Base-by-base conservation (phyloP, 1,140 invertebrate genomes). In the Bombus soroeensis region DNA sequence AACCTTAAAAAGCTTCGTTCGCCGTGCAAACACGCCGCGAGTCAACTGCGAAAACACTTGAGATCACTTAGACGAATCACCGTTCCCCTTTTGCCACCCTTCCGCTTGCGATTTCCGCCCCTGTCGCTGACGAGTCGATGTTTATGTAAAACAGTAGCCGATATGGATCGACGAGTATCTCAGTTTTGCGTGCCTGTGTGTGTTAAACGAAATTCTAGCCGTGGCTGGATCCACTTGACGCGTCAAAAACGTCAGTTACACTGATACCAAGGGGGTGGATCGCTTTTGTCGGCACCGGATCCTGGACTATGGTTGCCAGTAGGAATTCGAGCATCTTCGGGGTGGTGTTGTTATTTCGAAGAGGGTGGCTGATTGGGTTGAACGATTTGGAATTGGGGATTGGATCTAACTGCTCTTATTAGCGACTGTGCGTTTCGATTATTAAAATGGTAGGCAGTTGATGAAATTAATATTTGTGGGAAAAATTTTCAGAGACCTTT, bases 1-100 rank as follows among this genome's bases (percentile, higher is more conserved):
- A 88, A 92, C 93, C 93, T 94, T 94, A 94, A 93, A 93, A 91
- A 94, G 92, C 90, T 68, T n/a, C 73, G 57, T 47, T 81, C 76
- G 82, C 72, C 81, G 90, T 88, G 86, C 88, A 91, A 93, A 93
- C 90, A 93, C 32, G n/a, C 68, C 53, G 73, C 89, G 92, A 93
- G 93, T 94, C 92, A 93, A 95, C 93, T 95, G 93, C 91, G 93
- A 95, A 94, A 95, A 95, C 94, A 95, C 91, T 93, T 88, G 81
- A 87, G 87, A 92, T 90, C 87, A 87, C 89, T 90, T 91, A 90
- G 86, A 88, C 88, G 83, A 91, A 91, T 91, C 90, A 87, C 73
- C 62, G 80, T 32, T 41, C 71, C 80, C 71, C 59, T n/a, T 62
- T 62, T 53, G 53, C 70, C 72, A 32, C 74, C 78, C 78, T 64